Evolutionary conservation across 2,888 invertebrate species (phyloP), one percentile per base, ranked within the genome.

Genomic region (Ochlodes sylvanus): DNA sequence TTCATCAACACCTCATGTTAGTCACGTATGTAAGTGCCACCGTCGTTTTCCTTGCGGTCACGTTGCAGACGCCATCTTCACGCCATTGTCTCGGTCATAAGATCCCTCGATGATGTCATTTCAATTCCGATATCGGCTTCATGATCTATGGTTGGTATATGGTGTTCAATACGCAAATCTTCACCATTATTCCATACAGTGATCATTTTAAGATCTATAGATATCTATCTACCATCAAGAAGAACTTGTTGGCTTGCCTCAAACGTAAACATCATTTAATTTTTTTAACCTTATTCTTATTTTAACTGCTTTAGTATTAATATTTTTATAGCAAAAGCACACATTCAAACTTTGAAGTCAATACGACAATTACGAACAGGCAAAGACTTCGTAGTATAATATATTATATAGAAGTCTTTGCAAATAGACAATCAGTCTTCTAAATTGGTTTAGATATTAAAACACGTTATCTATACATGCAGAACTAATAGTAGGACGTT

Each of bases 21-120:
- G 56, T 64, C 56, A 64, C 57, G 56, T 82, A 64, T 47, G 56
- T 82, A 65, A 50, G 55, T 57, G 58, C 14, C 34, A 62, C 52
- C 50, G 60, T 32, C 64, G 64, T 70, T 72, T 62, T 68, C 41
- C 66, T 57, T 62, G 61, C 62, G 62, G 64, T 73, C 73, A 72
- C 72, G 72, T 73, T 70, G 52, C 56, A 54, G 57, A 65, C 63
- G 63, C 44, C 71, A 70, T 73, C 69, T 69, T 69, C 63, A 38
- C 55, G 68, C 72, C 70, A 70, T 71, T 60, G 67, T 62, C 42
- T 63, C 41, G 19, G n/a, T 38, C 52, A 55, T 54, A 50, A 41
- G 63, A 63, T 41, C 55, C 60, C 42, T 27, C 58, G 58, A 64
- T 69, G 69, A 69, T 69, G 69, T 69, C 64, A 69, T 69, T 63